Base-by-base conservation (phyloP, 2,888 invertebrate species). In the Agrilus cyanescens region DNA sequence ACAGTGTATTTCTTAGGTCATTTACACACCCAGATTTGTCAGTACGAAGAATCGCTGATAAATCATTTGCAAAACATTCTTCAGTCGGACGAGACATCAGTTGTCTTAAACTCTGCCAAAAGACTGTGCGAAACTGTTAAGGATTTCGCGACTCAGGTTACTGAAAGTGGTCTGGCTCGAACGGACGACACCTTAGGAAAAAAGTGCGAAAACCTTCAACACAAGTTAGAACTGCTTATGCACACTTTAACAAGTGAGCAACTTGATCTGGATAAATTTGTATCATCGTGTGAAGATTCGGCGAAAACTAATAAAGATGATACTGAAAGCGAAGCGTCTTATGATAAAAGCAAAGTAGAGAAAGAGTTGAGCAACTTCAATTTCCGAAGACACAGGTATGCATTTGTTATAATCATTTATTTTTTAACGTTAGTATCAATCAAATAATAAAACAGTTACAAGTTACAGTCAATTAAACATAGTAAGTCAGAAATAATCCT, bases 51-150 rank as follows among this genome's bases (percentile, higher is more conserved):
- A 52, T 79, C 78, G 12, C 76, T 87, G 31, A 79, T 87, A 37
- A 78, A 76, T 36, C 87, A 91, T 61, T 71, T 94, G 48, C 82
- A 88, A 44, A 85, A 86, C 55, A 88, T 95, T 56, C 75, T 94
- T 52, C 87, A 85, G 57, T 82, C 85, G 7, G 81, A 85, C 59
- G 82, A 86, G 54, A 79, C 83, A 45, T 74, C 77, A 41, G 75
- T 79, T 31, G 75, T 87, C 45, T 71, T 86, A 37, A 71, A 75
- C 38, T 84, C 84, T 37, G 82, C 85, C 40, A 58, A 57, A 40
- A 48, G 60, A n/a, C 66, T 89, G 12, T 87, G 85, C 64, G 82
- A 85, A 59, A 85, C 83, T 1, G 79, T 89, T 15, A 82, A 83
- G 58, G 83, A 85, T 50, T 78, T 89, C 56, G 75, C 82, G 20